A percentile compares a stretch with the other conserved stretches of the same genome.
Conservation (phyloP, 2,113 vertebrate species). For the Erythrolamprus reginae region DNA sequence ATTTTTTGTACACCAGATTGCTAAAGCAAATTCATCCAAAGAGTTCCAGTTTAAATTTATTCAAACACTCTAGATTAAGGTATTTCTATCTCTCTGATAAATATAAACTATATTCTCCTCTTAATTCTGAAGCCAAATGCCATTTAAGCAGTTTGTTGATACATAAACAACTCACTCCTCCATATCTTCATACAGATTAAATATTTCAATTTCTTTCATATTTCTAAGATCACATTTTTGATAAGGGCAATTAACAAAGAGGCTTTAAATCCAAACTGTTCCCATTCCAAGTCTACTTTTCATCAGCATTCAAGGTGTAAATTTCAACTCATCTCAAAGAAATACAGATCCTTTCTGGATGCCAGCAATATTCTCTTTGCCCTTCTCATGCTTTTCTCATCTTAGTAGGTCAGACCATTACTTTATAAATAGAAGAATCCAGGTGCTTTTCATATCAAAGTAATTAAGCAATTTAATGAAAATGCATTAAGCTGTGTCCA, state of each 20-base stretch:
- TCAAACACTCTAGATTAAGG: not conserved
- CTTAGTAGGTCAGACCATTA: constrained; percentile 56
- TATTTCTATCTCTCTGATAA: not conserved
- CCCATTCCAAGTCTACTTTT: not conserved
- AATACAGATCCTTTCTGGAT: constrained; percentile 15
- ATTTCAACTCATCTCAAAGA: constrained; percentile 31
- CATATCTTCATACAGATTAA: not conserved
- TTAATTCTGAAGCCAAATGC: not conserved
- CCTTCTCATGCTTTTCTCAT: constrained; percentile 25
- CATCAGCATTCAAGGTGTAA: constrained; percentile 4
- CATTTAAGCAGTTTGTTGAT: not conserved
- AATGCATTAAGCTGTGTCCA: constrained; percentile 58
- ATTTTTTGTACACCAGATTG: not conserved
- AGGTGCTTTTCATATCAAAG: constrained; percentile 65
- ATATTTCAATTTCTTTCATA: not conserved
- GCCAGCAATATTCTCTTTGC: constrained; percentile 46
- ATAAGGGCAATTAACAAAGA: not conserved
- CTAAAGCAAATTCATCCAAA: not conserved
- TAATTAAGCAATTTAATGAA: constrained; percentile 71
- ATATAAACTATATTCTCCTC: not conserved
- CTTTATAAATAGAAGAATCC: constrained; percentile 59
- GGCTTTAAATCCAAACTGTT: not conserved
- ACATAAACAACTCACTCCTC: not conserved
- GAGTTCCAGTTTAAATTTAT: not conserved
- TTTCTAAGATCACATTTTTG: not conserved